phyloP scores from a whole-genome alignment of 2,797 vertebrate species.

The Mus spretus region DNA sequence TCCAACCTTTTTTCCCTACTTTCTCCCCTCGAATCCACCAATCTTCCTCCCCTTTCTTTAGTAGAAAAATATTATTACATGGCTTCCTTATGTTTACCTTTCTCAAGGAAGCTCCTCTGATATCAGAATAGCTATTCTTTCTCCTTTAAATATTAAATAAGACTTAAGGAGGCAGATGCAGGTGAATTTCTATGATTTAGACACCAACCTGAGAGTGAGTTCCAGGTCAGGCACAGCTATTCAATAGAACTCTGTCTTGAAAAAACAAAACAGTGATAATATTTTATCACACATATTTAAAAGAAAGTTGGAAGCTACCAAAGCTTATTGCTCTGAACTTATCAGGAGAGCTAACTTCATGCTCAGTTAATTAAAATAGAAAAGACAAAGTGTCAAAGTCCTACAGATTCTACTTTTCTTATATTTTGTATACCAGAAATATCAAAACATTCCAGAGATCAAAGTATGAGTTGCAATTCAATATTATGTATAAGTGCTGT shows the following conservation, averaged over 20 bases:
- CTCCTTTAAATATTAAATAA: background rate
- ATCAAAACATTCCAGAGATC: background rate
- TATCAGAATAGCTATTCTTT: background rate
- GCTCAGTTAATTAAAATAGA: slow-evolving; percentile 13
- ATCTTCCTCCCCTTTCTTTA: background rate
- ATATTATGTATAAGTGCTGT: background rate
- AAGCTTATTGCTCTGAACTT: background rate
- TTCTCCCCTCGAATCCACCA: too few species aligned
- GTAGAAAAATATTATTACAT: background rate
- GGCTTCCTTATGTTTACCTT: background rate
- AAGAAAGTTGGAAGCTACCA: background rate
- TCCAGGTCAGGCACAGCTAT: background rate
- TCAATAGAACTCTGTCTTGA: background rate
- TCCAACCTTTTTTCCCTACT: rapidly evolving
- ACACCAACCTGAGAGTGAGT: background rate
- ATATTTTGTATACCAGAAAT: background rate
- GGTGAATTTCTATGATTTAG: background rate
- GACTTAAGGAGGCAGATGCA: background rate
- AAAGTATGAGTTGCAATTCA: background rate
- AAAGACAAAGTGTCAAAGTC: background rate
- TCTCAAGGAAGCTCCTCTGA: background rate
- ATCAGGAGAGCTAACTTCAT: background rate
- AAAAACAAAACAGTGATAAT: background rate
- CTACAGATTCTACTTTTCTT: background rate
- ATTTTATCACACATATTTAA: background rate